Conservation (phyloP, 2,797 vertebrate genomes). For the Ctenopoma kingsleyae region DNA sequence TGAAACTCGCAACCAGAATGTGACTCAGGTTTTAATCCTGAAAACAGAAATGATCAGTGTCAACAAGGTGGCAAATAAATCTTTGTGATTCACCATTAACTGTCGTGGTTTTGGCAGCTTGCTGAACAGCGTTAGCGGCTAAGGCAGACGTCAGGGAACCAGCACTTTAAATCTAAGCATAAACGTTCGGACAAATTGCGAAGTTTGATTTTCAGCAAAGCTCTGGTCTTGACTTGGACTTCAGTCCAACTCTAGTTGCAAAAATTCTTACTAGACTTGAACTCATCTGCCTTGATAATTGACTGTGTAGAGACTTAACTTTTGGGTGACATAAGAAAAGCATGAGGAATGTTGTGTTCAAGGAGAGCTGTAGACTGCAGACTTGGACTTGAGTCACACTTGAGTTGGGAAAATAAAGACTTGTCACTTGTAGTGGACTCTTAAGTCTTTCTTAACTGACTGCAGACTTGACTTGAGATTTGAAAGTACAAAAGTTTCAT, state of each 20-base stretch:
- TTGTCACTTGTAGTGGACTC: background rate
- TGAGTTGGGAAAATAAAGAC: background rate
- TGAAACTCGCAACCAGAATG: constrained; percentile 5
- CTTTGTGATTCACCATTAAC: constrained; percentile 1
- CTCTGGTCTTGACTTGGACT: no score
- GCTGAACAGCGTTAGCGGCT: background rate
- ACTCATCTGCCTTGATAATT: background rate
- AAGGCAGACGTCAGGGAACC: background rate
- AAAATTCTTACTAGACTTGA: background rate
- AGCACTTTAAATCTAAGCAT: background rate
- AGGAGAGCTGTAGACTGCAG: background rate
- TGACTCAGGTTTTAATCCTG: constrained; percentile 11
- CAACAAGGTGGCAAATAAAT: background rate
- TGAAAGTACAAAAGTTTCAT: background rate
- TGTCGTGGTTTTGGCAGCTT: constrained; percentile 3
- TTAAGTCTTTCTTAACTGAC: background rate
- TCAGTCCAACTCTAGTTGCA: no score
- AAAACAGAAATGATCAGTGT: background rate
- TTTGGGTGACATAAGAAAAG: background rate
- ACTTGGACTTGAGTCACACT: background rate
- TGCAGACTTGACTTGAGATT: background rate
- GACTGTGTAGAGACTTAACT: background rate
- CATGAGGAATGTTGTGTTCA: background rate
- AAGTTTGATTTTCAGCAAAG: background rate
- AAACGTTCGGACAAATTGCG: background rate